These are phyloP conservation scores for Gymnorhina tibicen DNA, from an alignment of 2,113 vertebrate genomes.

Conservation along the genomic window DNA sequence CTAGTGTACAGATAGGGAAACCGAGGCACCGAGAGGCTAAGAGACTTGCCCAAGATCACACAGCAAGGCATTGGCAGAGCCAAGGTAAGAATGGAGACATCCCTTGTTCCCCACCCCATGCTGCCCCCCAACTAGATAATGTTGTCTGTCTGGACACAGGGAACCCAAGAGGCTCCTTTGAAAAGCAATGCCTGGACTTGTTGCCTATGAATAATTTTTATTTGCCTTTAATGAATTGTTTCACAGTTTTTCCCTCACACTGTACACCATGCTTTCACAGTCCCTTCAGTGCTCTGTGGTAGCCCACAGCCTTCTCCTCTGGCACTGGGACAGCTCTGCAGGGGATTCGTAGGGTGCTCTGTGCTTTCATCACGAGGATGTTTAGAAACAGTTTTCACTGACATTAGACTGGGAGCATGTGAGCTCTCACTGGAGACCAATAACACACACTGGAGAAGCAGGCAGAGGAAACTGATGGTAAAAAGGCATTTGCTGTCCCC, in stretches of 20 bases:
- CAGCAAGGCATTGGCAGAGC: background rate
- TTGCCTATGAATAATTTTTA: slow-evolving; percentile 65
- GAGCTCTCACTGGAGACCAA: background rate
- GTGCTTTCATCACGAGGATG: slow-evolving; percentile 66
- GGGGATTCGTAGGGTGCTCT: slow-evolving; percentile 32
- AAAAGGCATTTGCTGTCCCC: slow-evolving; percentile 1
- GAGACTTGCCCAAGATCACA: slow-evolving; percentile 5
- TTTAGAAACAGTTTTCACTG: slow-evolving; percentile 64
- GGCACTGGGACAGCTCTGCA: slow-evolving; percentile 27
- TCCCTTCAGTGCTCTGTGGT: background rate
- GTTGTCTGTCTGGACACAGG: background rate
- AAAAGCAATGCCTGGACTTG: slow-evolving; percentile 57
- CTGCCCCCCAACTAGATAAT: background rate
- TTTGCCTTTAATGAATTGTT: slow-evolving; percentile 62
- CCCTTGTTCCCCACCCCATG: background rate
- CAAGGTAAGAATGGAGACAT: background rate
- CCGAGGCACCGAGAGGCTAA: slow-evolving; percentile 40
- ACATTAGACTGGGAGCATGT: slow-evolving; percentile 22
- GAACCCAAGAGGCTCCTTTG: slow-evolving; percentile 1
- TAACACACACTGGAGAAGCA: slow-evolving; percentile 29
- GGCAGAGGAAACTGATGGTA: slow-evolving; percentile 20
- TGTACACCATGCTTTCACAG: slow-evolving; percentile 45
- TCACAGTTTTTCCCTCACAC: slow-evolving; percentile 54
- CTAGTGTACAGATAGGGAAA: slow-evolving; percentile 41
- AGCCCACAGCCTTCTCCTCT: slow-evolving; percentile 22